phyloP scores from a whole-genome alignment of 2,888 invertebrate species.

The Noctuana brunneofusca region DNA sequence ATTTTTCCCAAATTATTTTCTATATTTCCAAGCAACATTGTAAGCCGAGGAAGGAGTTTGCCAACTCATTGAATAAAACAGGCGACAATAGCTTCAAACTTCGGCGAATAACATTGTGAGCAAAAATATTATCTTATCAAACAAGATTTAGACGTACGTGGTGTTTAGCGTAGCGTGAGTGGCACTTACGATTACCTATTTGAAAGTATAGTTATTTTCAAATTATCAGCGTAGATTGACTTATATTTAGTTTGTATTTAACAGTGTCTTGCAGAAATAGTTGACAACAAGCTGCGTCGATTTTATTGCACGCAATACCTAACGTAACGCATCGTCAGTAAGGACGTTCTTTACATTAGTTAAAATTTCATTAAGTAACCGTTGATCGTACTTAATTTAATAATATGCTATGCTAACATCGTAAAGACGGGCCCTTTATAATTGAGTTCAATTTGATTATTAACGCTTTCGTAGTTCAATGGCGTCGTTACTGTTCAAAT shows the following conservation, averaged over 20 bases:
- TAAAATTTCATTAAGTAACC: not conserved
- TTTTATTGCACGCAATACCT: no score
- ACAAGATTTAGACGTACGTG: not conserved
- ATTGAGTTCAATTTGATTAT: constrained; percentile 20
- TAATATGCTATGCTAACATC: constrained; percentile 13
- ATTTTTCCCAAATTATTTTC: not conserved
- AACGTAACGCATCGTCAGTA: not conserved
- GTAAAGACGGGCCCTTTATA: constrained; percentile 15
- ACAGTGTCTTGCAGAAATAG: no score
- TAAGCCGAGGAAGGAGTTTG: not conserved
- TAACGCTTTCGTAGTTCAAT: constrained; percentile 20
- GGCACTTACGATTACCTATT: no score
- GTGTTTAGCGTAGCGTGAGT: no score
- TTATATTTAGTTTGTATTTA: no score
- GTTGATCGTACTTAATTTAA: constrained; percentile 19
- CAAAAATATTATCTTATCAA: not conserved
- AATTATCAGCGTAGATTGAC: no score
- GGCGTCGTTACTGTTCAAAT: constrained; percentile 10
- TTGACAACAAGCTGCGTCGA: no score
- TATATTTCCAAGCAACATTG: not conserved
- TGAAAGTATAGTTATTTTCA: no score
- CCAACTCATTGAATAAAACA: constrained; percentile 14
- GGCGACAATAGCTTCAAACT: not conserved
- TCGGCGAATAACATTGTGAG: constrained; percentile 7
- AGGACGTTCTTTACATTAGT: not conserved